Percentiles rank a stretch among this genome's conserved stretches.
Conservation (phyloP, 1,140 invertebrate species). For the Pomacea maculata region DNA sequence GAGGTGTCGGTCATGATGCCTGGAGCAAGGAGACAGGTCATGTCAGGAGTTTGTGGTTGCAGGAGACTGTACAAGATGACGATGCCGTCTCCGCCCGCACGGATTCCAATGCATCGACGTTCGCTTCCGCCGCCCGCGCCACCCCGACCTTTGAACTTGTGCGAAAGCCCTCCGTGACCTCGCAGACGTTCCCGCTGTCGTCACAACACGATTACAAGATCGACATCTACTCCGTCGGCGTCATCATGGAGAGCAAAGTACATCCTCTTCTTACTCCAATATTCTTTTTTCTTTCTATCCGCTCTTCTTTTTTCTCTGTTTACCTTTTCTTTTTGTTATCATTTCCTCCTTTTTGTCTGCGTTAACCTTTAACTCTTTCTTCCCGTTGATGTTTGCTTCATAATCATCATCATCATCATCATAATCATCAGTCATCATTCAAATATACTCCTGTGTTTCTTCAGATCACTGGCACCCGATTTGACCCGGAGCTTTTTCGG, state of each 20-base stretch:
- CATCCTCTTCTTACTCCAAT: not conserved
- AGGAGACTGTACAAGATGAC: constrained; percentile 10
- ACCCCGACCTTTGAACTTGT: constrained; percentile 33
- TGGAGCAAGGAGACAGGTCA: too few species aligned
- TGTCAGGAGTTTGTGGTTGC: not conserved
- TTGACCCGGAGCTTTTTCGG: constrained; percentile 41
- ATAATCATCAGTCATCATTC: not conserved
- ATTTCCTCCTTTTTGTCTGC: not conserved
- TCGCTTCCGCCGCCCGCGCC: constrained; percentile 2
- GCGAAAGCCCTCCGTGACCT: constrained; percentile 20
- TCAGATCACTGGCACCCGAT: constrained; percentile 31
- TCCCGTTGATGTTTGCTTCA: not conserved
- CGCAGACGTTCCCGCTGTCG: constrained; percentile 22
- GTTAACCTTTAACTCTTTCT: not conserved
- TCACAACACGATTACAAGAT: constrained; percentile 40
- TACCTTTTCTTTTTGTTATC: not conserved
- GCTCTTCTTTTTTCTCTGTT: too few species aligned
- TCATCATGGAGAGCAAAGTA: constrained; percentile 55
- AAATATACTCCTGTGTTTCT: not conserved
- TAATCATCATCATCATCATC: constrained; percentile 5
- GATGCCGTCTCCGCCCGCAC: constrained; percentile 9
- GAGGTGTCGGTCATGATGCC: too few species aligned
- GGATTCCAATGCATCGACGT: constrained; percentile 16
- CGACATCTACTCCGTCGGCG: constrained; percentile 54
- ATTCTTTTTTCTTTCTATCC: too few species aligned